Evolutionary conservation across 2,113 vertebrate species (phyloP), one percentile per base, ranked within the genome.

Genomic region (Vidua chalybeata): DNA sequence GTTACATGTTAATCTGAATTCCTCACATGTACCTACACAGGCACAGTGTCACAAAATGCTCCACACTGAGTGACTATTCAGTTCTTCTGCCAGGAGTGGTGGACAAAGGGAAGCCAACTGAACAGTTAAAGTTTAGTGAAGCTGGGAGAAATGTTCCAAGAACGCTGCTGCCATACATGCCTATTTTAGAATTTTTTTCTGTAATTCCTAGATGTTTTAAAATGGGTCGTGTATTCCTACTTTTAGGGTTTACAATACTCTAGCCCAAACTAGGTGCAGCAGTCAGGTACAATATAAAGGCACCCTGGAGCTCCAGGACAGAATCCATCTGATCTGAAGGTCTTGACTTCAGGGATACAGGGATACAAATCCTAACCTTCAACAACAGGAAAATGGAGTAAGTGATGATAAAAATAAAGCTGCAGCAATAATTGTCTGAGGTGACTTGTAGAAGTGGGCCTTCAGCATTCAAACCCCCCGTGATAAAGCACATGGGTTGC

Each of bases 221-320:
- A 96, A 45, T 75, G 61, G 80, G 33, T 66, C 20, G 28, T 27
- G 43, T 30, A 11, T 83, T 93, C 63, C 63, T 85, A 37, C 63
- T 90, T 76, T 62, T 24, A 80, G 72, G 30, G 51, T 80, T 92
- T 80, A 62, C 51, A 46, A 19, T 64, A 46, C 26, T 73, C 54
- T 26, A 68, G 52, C 56, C 45, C 79, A 79, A 89, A 76, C 24
- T 17, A 73, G 49, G 31, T 90, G 75, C 59, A 83, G 78, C 59
- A 80, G 67, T 39, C 51, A 20, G 6, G 43, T 43, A n/a, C 82
- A 88, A 66, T 33, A 54, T 76, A 79, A 93, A 90, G 30, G 90
- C 85, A 83, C 87, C 85, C 84, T 76, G 92, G 94, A 80, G 85
- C 85, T 93, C 20, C 46, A 66, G 82, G 66, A 31, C 28, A 75